Base-by-base conservation (phyloP, 30 jellyfish, hydroid and myxozoan species). In the Hydractinia echinata region DNA sequence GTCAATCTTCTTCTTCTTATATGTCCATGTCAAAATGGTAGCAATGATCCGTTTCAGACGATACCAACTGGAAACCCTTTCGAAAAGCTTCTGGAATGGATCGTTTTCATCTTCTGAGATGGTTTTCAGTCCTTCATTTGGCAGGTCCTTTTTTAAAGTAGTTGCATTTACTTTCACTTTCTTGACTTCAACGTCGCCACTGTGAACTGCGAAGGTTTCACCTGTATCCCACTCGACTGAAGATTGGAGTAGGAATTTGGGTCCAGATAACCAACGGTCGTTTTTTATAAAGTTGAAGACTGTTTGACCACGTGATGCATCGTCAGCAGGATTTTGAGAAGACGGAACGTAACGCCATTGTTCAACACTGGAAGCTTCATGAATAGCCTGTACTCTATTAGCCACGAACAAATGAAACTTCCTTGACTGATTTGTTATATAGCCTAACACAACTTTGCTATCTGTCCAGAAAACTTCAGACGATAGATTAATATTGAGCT, bases 391-490 rank as follows among this genome's bases (percentile, higher is more conserved):
- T 10, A 86, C 55, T 60, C 87, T 50, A 55, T 79, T 81, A 11
- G 83, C 86, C 11, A 81, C 95, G 71, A 79, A 79, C 21, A 83
- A 55, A 11, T 86, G 83, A 72, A 71, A 80, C 20, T 79, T 49
- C 58, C 72, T 73, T 10, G 79, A 16, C 53, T 20, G 69, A 51
- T 86, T 86, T 30, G 20, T 56, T 50, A 86, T 86, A 66, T 83
- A 66, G 10, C 74, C 74, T 71, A 82, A 61, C 53, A 83, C 94
- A 2, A 84, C 55, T 21, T 72, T 83, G 66, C 87, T 76, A 80
- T 88, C 95, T 5, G 94, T 83, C 95, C 96, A 88, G 76, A 83
- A 76, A 4, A 78, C 21, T 8, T 79, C 54, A 10, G 61, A 4
- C 66, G 79, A 73, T 13, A 74, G 10, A 16, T 62, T 18, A 13